phyloP scores from a whole-genome alignment of 2,888 invertebrate genomes.

The Autographa gamma region DNA sequence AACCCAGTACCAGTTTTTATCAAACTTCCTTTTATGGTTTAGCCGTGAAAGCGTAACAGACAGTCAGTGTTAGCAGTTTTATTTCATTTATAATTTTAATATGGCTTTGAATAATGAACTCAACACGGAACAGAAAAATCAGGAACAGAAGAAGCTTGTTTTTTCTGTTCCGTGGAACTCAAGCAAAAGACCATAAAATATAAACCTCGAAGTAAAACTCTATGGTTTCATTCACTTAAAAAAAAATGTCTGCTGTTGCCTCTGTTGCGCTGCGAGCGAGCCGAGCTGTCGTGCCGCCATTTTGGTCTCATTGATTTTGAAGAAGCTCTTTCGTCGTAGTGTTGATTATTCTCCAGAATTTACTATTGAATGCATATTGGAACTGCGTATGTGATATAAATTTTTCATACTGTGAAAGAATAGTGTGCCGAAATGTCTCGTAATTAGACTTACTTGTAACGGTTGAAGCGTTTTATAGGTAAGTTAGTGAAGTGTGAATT shows the following conservation, averaged over 20 bases:
- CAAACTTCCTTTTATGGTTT: no score
- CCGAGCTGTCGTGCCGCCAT: slow-evolving; percentile 33
- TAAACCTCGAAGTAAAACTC: neutral
- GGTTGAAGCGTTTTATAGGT: slow-evolving; percentile 67
- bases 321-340: neutral
- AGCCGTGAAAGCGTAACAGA: no score
- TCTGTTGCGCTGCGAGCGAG: no score
- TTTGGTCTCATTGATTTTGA: slow-evolving; percentile 15
- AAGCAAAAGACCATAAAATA: neutral
- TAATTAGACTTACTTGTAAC: slow-evolving; percentile 57
- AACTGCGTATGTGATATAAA: slow-evolving; percentile 60
- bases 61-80: no score
- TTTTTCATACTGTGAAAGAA: slow-evolving; percentile 62
- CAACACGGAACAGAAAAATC: no score
- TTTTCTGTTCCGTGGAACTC: no score
- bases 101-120: no score
- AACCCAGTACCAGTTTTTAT: no score
- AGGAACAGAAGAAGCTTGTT: no score
- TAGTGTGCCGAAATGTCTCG: slow-evolving; percentile 63
- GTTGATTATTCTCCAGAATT: slow-evolving; percentile 25
- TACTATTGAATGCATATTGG: slow-evolving; percentile 55
- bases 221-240: neutral
- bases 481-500: slow-evolving; percentile 60
- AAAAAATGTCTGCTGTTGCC: no score
- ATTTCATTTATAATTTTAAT: no score